Evolutionary conservation across 2,113 vertebrate species (phyloP), one percentile per base, ranked within the genome.

Genomic region (Phalacrocorax carbo): DNA sequence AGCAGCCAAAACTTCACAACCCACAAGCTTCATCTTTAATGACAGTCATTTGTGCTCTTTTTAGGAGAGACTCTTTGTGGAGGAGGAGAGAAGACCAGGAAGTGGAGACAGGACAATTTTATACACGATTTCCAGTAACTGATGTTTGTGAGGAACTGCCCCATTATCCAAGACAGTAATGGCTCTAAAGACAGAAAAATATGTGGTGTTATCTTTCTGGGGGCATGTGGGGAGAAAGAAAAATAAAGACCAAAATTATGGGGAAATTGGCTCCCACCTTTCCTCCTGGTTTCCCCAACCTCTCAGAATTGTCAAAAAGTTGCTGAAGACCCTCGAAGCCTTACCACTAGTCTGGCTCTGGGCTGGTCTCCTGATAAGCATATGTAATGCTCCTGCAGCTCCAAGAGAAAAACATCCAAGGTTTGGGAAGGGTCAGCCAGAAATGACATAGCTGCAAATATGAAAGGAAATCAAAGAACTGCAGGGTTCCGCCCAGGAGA

Each of bases 351-450:
- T 29, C 49, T 46, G 62, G 60, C n/a, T 94, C 11, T 2, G 22
- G 55, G 75, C 88, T 72, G 62, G 16, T 18, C 48, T 81, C 52
- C 57, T 34, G 60, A 26, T 65, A 38, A 93, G 94, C 15, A 3
- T 19, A 27, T 49, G 19, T 42, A 79, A 72, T 23, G 21, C 46
- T 88, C 36, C 90, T 58, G 52, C 79, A 70, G 90, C 65, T 88
- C 88, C 2, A 5, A 65, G 91, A 94, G 95, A 57, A 93, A 95
- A 96, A 92, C 70, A 79, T 79, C 83, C 9, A 34, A 89, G 83
- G 52, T 84, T 85, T 87, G 62, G 84, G 70, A 80, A 94, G 88
- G 93, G 68, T 94, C 96, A 96, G 95, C 97, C 93, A 94, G 96
- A 52, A 94, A 85, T 82, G 80, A 69, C 73, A 65, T 14, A 84